A percentile compares a stretch with the other conserved stretches of the same genome.
Evolutionary conservation across 2,888 invertebrate genomes (phyloP).

Genomic region (Leucoma salicis): DNA sequence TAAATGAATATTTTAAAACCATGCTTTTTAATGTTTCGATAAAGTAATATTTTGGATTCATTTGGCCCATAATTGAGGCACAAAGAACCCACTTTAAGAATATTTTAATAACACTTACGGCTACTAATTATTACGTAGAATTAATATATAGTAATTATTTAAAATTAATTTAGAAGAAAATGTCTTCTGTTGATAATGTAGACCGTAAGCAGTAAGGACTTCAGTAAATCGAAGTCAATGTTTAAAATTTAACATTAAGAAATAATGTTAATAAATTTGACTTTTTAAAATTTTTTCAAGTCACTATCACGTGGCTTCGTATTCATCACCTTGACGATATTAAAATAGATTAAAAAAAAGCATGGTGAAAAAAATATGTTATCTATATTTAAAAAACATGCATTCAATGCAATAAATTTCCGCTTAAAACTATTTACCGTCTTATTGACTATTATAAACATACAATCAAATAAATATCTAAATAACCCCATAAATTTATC

Average conservation of each 20-base stretch:
- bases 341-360: conserved; percentile 37
- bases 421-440: conserved; percentile 38
- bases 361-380: conserved; percentile 37
- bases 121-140: conserved; percentile 31
- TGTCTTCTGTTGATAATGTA: conserved; percentile 26
- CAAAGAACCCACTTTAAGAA: conserved; percentile 15
- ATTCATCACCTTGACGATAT: conserved; percentile 17
- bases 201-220: conserved; percentile 32
- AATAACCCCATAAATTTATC: conserved; percentile 68
- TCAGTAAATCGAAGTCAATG: conserved; percentile 31
- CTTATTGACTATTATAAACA: conserved; percentile 51
- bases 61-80: not conserved
- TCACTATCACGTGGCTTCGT: conserved; percentile 12
- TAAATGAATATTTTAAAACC: conserved; percentile 22
- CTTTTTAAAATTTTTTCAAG: conserved; percentile 22
- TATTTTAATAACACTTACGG: conserved; percentile 32
- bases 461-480: conserved; percentile 63
- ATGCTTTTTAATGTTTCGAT: conserved; percentile 30
- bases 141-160: conserved; percentile 30
- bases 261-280: conserved; percentile 24
- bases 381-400: conserved; percentile 50
- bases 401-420: conserved; percentile 62
- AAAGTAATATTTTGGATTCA: conserved; percentile 13
- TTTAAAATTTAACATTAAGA: conserved; percentile 30
- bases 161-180: conserved; percentile 27